These are phyloP conservation scores for Polypterus senegalus DNA, from an alignment of 2,113 vertebrate species.

Conservation along the genomic window DNA sequence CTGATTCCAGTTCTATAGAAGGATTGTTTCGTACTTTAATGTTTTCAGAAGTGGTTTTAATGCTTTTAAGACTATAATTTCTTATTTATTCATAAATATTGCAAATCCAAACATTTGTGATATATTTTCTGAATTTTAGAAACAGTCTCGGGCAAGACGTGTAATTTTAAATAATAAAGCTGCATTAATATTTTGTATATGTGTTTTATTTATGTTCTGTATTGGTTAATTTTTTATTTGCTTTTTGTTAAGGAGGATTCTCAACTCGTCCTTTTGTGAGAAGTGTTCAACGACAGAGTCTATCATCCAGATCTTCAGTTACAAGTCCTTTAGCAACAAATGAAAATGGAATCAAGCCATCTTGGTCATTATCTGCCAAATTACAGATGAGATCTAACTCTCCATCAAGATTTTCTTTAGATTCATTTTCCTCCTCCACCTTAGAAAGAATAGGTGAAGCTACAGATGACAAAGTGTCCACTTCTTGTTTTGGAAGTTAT, in stretches of 20 bases:
- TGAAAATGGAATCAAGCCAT: slow-evolving; percentile 74
- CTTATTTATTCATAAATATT: too few relatives aligned
- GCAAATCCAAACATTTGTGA: too few relatives aligned
- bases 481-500: slow-evolving; percentile 76
- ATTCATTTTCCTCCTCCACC: slow-evolving; percentile 80
- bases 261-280: slow-evolving; percentile 88
- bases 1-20: too few relatives aligned
- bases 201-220: slow-evolving; percentile 12
- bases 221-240: slow-evolving; percentile 22
- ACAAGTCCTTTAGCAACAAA: slow-evolving; percentile 79
- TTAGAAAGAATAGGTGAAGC: slow-evolving; percentile 84
- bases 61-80: too few relatives aligned
- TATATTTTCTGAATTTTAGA: too few relatives aligned
- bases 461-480: slow-evolving; percentile 76
- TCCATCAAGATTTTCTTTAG: slow-evolving; percentile 82
- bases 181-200: slow-evolving; percentile 1
- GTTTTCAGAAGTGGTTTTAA: too few relatives aligned
- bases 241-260: slow-evolving; percentile 68
- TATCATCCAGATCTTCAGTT: slow-evolving; percentile 79
- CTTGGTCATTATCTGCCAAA: slow-evolving; percentile 83
- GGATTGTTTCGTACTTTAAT: too few relatives aligned
- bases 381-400: slow-evolving; percentile 87
- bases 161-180: too few relatives aligned
- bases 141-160: too few relatives aligned
- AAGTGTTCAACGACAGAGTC: slow-evolving; percentile 88